Percentiles rank a stretch among this genome's conserved stretches.
Evolutionary conservation across 2,888 invertebrate genomes (phyloP).

Genomic region (Tipula unca): DNA sequence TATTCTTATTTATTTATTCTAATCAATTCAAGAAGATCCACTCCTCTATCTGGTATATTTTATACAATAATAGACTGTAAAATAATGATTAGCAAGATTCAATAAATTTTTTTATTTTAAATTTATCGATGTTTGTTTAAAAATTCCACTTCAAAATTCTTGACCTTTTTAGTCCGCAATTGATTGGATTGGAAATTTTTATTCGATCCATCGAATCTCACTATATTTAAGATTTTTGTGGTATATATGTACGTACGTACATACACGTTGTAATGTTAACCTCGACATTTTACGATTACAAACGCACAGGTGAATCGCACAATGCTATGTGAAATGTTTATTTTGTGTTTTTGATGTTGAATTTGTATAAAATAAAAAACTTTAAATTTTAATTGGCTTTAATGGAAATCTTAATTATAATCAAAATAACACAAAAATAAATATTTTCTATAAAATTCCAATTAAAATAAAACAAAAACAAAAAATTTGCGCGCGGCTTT

Average conservation of each 20-base stretch:
- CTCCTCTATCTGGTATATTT: neutral
- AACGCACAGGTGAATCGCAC: neutral
- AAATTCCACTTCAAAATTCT: neutral
- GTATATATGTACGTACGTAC: neutral
- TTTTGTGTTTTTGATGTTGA: neutral
- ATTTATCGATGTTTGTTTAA: neutral
- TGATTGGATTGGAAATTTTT: neutral
- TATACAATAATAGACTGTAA: neutral
- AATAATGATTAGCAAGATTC: conserved; percentile 8
- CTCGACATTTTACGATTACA: neutral
- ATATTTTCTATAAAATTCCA: conserved; percentile 14
- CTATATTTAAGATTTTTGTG: no score
- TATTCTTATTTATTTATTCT: conserved; percentile 8
- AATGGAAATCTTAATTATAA: neutral
- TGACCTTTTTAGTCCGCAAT: neutral
- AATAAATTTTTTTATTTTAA: neutral
- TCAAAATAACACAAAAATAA: neutral
- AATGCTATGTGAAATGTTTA: neutral
- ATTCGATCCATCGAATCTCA: no score
- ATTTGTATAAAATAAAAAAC: neutral
- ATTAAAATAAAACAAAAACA: neutral
- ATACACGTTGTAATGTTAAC: neutral
- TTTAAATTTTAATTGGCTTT: neutral
- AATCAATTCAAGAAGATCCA: neutral
- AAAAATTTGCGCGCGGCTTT: neutral